phyloP scores from a whole-genome alignment of 2,113 vertebrate species.

The Gnathonemus longibarbis region DNA sequence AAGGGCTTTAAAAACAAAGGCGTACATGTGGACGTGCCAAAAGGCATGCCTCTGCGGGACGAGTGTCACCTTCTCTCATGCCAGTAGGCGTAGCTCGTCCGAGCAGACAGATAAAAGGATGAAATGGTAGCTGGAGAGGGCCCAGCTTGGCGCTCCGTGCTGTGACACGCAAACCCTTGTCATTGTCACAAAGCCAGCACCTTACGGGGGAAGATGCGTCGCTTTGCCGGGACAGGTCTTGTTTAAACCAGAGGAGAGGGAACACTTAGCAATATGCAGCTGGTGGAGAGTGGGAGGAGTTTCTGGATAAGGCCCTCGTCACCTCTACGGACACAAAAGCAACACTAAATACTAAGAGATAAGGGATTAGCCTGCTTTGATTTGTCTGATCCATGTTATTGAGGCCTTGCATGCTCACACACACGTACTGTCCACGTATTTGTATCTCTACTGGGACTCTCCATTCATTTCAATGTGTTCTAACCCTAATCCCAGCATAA shows the following conservation, averaged over 20 bases:
- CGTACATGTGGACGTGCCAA: neutral
- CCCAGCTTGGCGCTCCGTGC: neutral
- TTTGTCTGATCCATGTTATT: neutral
- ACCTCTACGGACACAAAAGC: neutral
- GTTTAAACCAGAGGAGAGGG: neutral
- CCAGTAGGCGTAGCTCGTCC: neutral
- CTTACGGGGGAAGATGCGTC: neutral
- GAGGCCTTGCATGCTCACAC: neutral
- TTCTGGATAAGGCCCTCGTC: neutral
- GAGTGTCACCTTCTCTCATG: neutral
- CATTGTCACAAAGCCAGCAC: neutral
- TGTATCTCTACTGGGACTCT: neutral
- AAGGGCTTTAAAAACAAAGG: slow-evolving; percentile 20
- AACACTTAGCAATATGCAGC: neutral
- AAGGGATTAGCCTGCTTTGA: neutral
- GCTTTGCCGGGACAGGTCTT: neutral
- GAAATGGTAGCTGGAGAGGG: slow-evolving; percentile 7
- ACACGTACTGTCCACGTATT: neutral
- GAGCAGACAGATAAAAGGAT: neutral
- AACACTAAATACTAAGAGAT: neutral
- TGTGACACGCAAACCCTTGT: neutral
- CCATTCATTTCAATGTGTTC: neutral
- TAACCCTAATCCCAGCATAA: neutral
- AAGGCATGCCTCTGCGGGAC: neutral
- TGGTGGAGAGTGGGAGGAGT: neutral